Percentiles rank a stretch among this genome's conserved stretches.
Evolutionary conservation across 2,797 vertebrate species (phyloP).

Genomic region (Taenioides sp.): DNA sequence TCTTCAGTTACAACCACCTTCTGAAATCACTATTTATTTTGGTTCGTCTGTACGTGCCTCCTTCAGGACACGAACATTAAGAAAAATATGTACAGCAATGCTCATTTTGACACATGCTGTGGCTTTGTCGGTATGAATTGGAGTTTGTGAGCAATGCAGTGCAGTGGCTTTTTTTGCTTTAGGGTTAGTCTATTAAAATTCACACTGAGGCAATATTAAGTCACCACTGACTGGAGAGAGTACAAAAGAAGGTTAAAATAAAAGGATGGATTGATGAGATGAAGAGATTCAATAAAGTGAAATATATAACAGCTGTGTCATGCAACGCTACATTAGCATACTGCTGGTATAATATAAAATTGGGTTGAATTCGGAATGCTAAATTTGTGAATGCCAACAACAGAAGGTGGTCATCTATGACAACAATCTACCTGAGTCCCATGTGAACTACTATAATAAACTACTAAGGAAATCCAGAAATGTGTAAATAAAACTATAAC

Average conservation of each 20-base stretch:
- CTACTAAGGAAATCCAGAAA: not conserved
- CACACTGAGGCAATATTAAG: conserved; percentile 67
- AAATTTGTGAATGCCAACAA: not conserved
- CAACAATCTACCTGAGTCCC: too few species aligned
- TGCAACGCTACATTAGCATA: not conserved
- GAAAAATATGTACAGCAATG: conserved; percentile 25
- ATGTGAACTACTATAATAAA: not conserved
- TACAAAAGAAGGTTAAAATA: conserved; percentile 29
- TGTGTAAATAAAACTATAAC: not conserved
- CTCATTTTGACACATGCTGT: conserved; percentile 49
- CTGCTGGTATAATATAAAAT: not conserved
- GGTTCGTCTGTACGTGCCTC: conserved; percentile 27
- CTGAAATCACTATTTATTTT: conserved; percentile 10
- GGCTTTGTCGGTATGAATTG: conserved; percentile 59
- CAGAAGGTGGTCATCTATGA: not conserved
- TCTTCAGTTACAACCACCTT: not conserved
- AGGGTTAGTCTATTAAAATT: conserved; percentile 72
- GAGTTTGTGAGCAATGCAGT: conserved; percentile 21
- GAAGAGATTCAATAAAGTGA: conserved; percentile 5
- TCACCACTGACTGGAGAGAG: conserved; percentile 51
- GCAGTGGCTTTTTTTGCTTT: conserved; percentile 47
- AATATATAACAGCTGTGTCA: not conserved
- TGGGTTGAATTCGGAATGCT: not conserved
- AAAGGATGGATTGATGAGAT: conserved; percentile 13
- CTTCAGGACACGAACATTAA: not conserved